Evolutionary conservation across 1,140 invertebrate genomes (phyloP).

Genomic region (Olivierus martensii): DNA sequence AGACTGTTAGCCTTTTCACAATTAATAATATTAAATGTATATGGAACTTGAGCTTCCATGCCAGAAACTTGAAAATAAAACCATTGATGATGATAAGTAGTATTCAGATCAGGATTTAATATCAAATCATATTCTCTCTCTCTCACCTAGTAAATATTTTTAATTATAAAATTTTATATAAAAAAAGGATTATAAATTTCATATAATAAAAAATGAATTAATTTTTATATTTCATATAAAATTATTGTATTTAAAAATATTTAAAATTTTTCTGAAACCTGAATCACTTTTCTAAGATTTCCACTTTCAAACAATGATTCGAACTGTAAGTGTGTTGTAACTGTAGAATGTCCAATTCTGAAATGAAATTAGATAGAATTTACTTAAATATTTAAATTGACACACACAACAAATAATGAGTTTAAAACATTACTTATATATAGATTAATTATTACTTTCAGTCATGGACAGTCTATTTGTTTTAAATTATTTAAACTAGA

Average conservation of each 20-base stretch:
- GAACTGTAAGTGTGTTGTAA: conserved; percentile 49
- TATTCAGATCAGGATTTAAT: conserved; percentile 75
- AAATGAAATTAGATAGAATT: neutral
- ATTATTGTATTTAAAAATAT: neutral
- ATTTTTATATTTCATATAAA: neutral
- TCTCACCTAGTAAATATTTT: conserved; percentile 39
- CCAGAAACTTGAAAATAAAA: conserved; percentile 85
- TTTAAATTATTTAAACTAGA: too few species aligned
- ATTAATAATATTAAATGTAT: conserved; percentile 83
- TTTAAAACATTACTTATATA: too few species aligned
- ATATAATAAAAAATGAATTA: neutral
- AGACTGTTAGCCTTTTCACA: conserved; percentile 79
- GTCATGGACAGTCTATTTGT: too few species aligned
- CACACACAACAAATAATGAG: too few species aligned
- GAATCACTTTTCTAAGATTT: conserved; percentile 85
- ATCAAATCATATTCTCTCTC: conserved; percentile 87
- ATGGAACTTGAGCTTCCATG: conserved; percentile 52
- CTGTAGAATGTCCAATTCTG: neutral
- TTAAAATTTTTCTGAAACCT: conserved; percentile 48
- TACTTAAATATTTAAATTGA: too few species aligned
- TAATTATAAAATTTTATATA: conserved; percentile 1
- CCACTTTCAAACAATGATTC: conserved; percentile 94
- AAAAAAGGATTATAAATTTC: conserved; percentile 2
- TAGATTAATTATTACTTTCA: too few species aligned
- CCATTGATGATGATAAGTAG: conserved; percentile 67